Evolutionary conservation across 2,888 invertebrate genomes (phyloP).

Genomic region (Noctua janthina): DNA sequence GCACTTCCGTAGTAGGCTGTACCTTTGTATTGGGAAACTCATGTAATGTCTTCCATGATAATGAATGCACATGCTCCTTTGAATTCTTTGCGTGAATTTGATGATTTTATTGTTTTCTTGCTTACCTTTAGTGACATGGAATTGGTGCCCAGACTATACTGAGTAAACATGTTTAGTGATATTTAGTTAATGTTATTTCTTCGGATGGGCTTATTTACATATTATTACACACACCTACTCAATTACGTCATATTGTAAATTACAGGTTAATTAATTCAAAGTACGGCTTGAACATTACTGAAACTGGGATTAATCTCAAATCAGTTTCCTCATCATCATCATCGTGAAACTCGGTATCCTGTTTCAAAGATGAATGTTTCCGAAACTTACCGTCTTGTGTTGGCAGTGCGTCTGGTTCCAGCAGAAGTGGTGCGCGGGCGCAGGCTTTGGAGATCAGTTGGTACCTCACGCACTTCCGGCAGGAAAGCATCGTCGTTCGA

Average conservation of each 20-base stretch:
- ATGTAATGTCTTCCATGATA: slow-evolving; percentile 44
- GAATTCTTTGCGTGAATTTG: slow-evolving; percentile 53
- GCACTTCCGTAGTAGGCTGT: slow-evolving; percentile 37
- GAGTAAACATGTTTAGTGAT: slow-evolving; percentile 60
- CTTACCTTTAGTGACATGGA: slow-evolving; percentile 56
- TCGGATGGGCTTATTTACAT: slow-evolving; percentile 45
- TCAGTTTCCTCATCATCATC: background rate
- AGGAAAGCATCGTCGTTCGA: slow-evolving; percentile 86
- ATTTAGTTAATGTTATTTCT: slow-evolving; percentile 47
- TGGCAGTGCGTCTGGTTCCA: slow-evolving; percentile 87
- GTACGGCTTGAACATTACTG: slow-evolving; percentile 43
- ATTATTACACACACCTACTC: slow-evolving; percentile 14
- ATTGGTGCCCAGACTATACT: slow-evolving; percentile 58
- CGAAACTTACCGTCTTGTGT: slow-evolving; percentile 82
- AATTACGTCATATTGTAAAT: slow-evolving; percentile 1
- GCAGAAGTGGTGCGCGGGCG: slow-evolving; percentile 86
- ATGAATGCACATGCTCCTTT: slow-evolving; percentile 56
- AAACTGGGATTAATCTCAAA: slow-evolving; percentile 23
- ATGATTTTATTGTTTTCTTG: slow-evolving; percentile 41
- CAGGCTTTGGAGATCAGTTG: slow-evolving; percentile 79
- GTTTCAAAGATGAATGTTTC: slow-evolving; percentile 5
- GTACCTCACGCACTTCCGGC: slow-evolving; percentile 83
- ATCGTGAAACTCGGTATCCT: slow-evolving; percentile 15
- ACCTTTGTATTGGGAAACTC: slow-evolving; percentile 30
- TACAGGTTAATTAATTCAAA: slow-evolving; percentile 22